These are phyloP conservation scores for Phrynocephalus versicolor DNA, from an alignment of 2,113 vertebrate genomes.

Conservation along the genomic window DNA sequence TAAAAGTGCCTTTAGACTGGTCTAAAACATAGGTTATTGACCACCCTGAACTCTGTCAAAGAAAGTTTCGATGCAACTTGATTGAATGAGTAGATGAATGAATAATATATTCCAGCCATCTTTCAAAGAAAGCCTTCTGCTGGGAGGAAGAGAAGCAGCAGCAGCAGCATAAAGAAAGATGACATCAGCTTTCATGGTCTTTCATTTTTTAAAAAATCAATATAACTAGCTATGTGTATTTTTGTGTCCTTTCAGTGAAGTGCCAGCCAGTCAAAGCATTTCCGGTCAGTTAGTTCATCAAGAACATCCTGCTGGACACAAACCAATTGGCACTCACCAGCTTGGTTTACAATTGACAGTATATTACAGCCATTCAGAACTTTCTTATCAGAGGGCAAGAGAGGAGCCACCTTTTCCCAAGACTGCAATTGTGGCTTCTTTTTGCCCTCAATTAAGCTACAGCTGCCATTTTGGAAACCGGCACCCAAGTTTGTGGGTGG, in stretches of 20 bases:
- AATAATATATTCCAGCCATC: neutral
- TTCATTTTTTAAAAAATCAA: conserved; percentile 25
- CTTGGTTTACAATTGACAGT: conserved; percentile 30
- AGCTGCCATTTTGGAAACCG: too few species aligned
- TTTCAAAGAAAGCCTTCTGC: neutral
- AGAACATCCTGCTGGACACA: neutral
- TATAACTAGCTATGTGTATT: conserved; percentile 45
- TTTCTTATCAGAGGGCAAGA: neutral
- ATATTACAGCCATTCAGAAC: accelerated
- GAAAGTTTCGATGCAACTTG: too few species aligned
- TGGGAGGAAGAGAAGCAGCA: neutral
- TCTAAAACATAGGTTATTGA: too few species aligned
- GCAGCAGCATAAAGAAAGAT: conserved; percentile 40
- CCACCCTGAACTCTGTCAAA: too few species aligned
- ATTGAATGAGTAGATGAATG: too few species aligned
- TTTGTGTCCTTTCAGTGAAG: conserved; percentile 49
- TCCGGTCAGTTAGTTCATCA: conserved; percentile 36
- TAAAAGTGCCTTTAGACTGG: too few species aligned
- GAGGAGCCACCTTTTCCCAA: neutral
- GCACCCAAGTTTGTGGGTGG: too few species aligned
- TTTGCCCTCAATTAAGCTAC: too few species aligned
- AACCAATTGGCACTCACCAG: conserved; percentile 1
- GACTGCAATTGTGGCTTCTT: too few species aligned
- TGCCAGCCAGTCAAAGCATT: conserved; percentile 1
- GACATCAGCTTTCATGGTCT: conserved; percentile 57